Base-by-base conservation (phyloP, 1,140 invertebrate species). In the Leptoteleia sp. region DNA sequence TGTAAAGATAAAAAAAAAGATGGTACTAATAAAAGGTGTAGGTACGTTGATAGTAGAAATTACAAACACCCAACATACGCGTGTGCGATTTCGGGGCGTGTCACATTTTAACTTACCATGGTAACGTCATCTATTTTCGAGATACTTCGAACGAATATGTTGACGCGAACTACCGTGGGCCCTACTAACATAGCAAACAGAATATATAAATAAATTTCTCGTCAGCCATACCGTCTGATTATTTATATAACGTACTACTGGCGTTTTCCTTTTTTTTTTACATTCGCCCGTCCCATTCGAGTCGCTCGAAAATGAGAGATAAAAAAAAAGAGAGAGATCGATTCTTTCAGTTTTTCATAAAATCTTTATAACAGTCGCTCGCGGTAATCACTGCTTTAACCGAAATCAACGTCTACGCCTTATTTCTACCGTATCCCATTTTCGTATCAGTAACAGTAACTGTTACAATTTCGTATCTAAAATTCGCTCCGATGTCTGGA, bases 91-190 rank as follows among this genome's bases (percentile, higher is more conserved):
- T 81, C 76, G 75, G 80, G 80, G 78, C 81, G 79, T 86, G 79
- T 82, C 72, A 81, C 12, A 79, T 81, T 83, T 82, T 50, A 85
- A 96, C 95, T 96, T 96, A 97, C 96, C 97, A 98, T 98, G 85
- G 96, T 97, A 91, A 98, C 96, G 93, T 98, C 96, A 95, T 98
- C 96, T 92, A 98, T 98, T 94, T 97, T 98, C 91, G 96, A 96
- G 93, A 98, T 98, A 95, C 96, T 97, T 93, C 96, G 93, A 91
- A 98, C 94, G 94, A 96, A 97, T 92, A 98, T 96, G 94, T 98
- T 98, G 93, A 98, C 96, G 91, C 92, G 93, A 90, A 96, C 95
- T 91, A 95, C 93, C 88, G 95, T 94, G 89, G 95, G 94, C 90
- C 95, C 95, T 94, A 95, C 94, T 95, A 93, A 91, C 84, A 90